Base-by-base conservation (phyloP, 2,888 invertebrate species). In the Micoletzkya japonica region DNA sequence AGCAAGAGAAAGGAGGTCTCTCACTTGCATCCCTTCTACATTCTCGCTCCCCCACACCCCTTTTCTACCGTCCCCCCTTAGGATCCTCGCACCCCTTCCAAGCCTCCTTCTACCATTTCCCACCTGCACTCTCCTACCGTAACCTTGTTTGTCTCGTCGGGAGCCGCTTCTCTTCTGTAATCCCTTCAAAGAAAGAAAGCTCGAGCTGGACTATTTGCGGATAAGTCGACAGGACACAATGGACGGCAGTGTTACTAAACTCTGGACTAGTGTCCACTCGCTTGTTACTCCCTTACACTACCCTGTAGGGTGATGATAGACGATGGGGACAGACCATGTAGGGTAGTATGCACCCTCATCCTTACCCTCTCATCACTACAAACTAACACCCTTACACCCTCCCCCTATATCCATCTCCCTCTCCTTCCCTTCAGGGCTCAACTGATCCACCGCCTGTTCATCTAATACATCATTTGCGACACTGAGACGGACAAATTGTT, bases 41-140 rank as follows among this genome's bases (percentile, higher is more conserved):
- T 24, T 56, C 56, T 28, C 28, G 14, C 28, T 56, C 28, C 26
- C 56, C 56, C 28, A 17, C 14, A 56, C 56, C 24, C 56, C 28
- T 24, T 56, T 24, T 28, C 28, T 44, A 10, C 44, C 44, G 10
- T 20, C 20, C 44, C 44, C 44, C 20, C 44, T 44, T 20, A 10
- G 17, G 7, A 10, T 56, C 28, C 56, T 14, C 24, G 17, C 24
- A 10, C 28, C 56, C 24, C 28, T 56, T 24, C 24, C 56, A 17
- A 10, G 10, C 28, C 28, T 24, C 26, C 77, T 77, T 56, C 78
- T 66, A 24, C 77, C 77, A 10, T 24, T 24, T 64, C 74, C 74
- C 58, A 75, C 78, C 30, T 77, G 75, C 34, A 59, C 73, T 52
- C 78, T 66, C 59, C 78, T 7, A n/a, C 20, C 7, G n/a, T n/a